Conservation (phyloP, 2,797 vertebrate species). For the Muscicapa comitata region DNA sequence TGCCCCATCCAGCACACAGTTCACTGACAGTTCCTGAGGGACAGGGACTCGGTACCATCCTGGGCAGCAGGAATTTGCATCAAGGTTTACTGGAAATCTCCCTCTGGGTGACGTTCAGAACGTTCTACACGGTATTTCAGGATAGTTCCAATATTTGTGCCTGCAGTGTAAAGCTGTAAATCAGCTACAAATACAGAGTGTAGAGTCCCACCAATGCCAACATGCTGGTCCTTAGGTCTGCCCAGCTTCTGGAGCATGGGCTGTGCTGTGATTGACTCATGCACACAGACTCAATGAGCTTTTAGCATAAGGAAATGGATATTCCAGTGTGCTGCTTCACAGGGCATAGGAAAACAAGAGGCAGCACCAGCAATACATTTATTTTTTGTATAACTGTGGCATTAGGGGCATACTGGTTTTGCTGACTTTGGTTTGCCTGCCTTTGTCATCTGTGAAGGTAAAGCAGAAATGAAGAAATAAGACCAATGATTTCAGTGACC, state of each 20-base stretch:
- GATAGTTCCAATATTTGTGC: background rate
- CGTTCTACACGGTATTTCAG: fast-evolving
- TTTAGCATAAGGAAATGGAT: background rate
- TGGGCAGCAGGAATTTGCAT: background rate
- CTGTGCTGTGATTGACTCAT: background rate
- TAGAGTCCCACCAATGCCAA: background rate
- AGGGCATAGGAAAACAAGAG: background rate
- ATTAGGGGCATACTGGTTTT: background rate
- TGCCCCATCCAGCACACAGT: background rate
- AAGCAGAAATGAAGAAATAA: background rate
- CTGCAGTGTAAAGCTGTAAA: background rate
- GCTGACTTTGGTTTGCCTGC: background rate
- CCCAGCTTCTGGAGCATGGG: fast-evolving
- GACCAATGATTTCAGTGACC: background rate
- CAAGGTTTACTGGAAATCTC: background rate
- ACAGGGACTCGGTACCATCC: fast-evolving
- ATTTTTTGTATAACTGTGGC: background rate
- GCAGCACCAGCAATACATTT: background rate
- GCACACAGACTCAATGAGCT: background rate
- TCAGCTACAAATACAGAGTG: background rate
- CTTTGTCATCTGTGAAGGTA: background rate
- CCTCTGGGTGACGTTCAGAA: background rate
- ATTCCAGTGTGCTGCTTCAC: background rate
- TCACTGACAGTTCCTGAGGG: background rate
- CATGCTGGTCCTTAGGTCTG: background rate